Percentiles rank a stretch among this genome's conserved stretches.
Conservation (phyloP, 2,797 vertebrate genomes). For the Perodicticus potto region DNA sequence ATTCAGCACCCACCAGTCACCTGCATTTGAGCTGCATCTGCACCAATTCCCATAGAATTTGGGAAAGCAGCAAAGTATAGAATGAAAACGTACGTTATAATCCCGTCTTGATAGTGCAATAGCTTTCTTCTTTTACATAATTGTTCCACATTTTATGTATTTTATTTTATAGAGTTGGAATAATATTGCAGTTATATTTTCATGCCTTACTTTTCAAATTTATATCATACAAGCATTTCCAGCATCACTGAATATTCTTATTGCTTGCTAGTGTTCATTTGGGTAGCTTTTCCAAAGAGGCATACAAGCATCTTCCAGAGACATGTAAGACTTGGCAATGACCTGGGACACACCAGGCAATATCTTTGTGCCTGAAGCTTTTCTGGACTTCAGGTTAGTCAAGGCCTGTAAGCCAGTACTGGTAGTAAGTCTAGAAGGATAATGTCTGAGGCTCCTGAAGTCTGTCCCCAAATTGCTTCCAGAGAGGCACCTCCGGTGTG, state of each 20-base stretch:
- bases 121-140: not conserved
- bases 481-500: fast-evolving
- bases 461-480: too few relatives aligned
- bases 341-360: fast-evolving
- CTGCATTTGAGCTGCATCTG: not conserved
- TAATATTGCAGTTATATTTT: not conserved
- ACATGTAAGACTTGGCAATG: fast-evolving
- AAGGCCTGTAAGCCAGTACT: fast-evolving
- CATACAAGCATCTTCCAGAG: fast-evolving
- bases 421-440: not conserved
- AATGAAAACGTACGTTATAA: not conserved
- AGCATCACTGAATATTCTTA: not conserved
- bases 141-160: fast-evolving
- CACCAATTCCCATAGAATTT: not conserved
- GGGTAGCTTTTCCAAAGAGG: not conserved
- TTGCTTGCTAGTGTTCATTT: not conserved
- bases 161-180: not conserved
- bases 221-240: not conserved
- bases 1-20: fast-evolving
- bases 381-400: too few relatives aligned
- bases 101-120: fast-evolving
- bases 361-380: fast-evolving
- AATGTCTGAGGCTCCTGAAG: fast-evolving
- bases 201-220: not conserved
- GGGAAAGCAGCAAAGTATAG: not conserved